phyloP scores from a whole-genome alignment of 2,113 vertebrate genomes.

The Sinocyclocheilus rhinocerous region DNA sequence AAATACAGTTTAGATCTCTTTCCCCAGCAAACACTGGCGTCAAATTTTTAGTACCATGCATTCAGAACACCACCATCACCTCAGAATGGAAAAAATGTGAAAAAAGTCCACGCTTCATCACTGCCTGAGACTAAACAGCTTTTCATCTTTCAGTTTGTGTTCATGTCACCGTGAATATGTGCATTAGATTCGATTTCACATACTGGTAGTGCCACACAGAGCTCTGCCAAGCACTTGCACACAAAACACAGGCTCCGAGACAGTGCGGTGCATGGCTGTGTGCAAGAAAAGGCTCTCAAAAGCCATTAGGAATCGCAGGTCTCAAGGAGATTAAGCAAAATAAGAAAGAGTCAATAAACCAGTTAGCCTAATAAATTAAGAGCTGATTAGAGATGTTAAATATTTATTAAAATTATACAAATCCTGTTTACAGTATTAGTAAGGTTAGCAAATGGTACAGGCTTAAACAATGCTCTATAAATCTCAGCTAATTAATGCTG shows the following conservation, averaged over 20 bases:
- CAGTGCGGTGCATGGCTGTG: not conserved
- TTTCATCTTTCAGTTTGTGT: not conserved
- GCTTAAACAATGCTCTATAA: constrained; percentile 13
- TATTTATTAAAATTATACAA: constrained; percentile 33
- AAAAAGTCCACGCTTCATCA: not conserved
- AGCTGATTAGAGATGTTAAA: not conserved
- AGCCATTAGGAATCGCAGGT: not conserved
- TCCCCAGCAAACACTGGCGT: not conserved
- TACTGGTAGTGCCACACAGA: not conserved
- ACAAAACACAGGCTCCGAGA: not conserved
- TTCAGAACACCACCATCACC: not conserved
- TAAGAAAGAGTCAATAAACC: constrained; percentile 9
- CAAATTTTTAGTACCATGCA: not conserved
- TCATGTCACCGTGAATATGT: constrained; percentile 14
- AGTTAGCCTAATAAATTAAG: constrained; percentile 8
- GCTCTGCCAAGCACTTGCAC: not conserved
- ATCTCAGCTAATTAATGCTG: constrained; percentile 61
- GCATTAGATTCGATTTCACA: constrained; percentile 7
- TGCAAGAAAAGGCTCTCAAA: not conserved
- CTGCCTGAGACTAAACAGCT: constrained; percentile 3
- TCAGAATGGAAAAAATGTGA: not conserved
- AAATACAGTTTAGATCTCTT: not conserved
- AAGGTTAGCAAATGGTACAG: constrained; percentile 12
- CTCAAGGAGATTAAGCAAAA: constrained; percentile 11
- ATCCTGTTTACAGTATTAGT: constrained; percentile 23